These are phyloP conservation scores for Eulemur albifrons DNA, from an alignment of 2,797 vertebrate species.

Conservation along the genomic window DNA sequence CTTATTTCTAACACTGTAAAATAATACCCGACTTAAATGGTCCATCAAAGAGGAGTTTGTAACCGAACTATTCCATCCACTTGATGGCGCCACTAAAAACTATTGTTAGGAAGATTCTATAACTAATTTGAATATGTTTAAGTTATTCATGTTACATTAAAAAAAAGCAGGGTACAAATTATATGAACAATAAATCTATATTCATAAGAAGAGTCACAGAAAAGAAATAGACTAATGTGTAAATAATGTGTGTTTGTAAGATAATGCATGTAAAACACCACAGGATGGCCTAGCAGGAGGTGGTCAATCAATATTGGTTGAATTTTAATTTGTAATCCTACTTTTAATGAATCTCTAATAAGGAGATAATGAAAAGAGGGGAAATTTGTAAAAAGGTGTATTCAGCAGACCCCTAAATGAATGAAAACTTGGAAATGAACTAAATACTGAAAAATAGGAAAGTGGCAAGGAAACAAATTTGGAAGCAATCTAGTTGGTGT, in stretches of 20 bases:
- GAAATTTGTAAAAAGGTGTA: neutral
- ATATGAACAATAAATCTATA: neutral
- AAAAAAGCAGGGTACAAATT: neutral
- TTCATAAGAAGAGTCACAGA: neutral
- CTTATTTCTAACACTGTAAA: neutral
- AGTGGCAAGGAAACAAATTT: neutral
- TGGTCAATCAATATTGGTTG: neutral
- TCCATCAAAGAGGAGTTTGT: neutral
- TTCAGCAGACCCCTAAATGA: neutral
- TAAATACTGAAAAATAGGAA: neutral
- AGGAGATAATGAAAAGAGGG: neutral
- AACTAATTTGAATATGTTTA: neutral
- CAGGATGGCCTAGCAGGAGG: neutral
- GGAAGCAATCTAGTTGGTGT: neutral
- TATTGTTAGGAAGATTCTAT: neutral
- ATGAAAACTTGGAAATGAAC: neutral
- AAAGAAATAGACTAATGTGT: neutral
- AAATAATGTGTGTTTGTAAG: neutral
- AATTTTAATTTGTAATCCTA: constrained; percentile 1
- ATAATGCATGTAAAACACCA: neutral
- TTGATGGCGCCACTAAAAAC: neutral
- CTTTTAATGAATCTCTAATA: neutral
- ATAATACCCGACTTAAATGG: neutral
- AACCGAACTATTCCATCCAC: neutral
- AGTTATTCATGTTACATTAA: neutral